Percentiles rank a stretch among this genome's conserved stretches.
Evolutionary conservation across 2,888 invertebrate genomes (phyloP).

Genomic region (Nymphalis c-album): DNA sequence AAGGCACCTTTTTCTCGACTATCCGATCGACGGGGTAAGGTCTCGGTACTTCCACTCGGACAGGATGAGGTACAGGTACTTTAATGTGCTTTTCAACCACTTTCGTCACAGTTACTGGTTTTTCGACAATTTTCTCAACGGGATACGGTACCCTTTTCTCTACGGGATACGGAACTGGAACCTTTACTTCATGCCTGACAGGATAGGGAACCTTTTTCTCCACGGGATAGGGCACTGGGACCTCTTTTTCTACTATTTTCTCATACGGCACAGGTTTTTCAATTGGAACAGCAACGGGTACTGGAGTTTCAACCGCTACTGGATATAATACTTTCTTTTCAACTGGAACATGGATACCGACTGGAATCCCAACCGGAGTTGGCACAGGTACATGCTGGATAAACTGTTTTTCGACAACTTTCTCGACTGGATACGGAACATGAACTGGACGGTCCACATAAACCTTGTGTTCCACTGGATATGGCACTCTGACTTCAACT

Average conservation of each 20-base stretch:
- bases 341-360: slow-evolving; percentile 60
- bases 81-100: slow-evolving; percentile 70
- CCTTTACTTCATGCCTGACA: slow-evolving; percentile 64
- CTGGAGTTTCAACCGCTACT: slow-evolving; percentile 66
- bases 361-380: slow-evolving; percentile 69
- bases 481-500: slow-evolving; percentile 77
- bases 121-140: slow-evolving; percentile 79
- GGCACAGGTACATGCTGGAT: slow-evolving; percentile 67
- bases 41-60: slow-evolving; percentile 63
- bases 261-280: slow-evolving; percentile 66
- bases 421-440: slow-evolving; percentile 76
- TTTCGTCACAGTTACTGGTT: slow-evolving; percentile 77
- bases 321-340: slow-evolving; percentile 67
- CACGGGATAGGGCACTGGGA: slow-evolving; percentile 75
- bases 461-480: slow-evolving; percentile 76
- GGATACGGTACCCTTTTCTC: slow-evolving; percentile 80
- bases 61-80: slow-evolving; percentile 67
- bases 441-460: slow-evolving; percentile 77
- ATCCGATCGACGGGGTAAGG: slow-evolving; percentile 79
- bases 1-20: slow-evolving; percentile 73
- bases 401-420: slow-evolving; percentile 76
- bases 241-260: slow-evolving; percentile 69
- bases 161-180: slow-evolving; percentile 60
- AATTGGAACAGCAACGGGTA: slow-evolving; percentile 69
- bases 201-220: slow-evolving; percentile 76